A percentile compares a stretch with the other conserved stretches of the same genome.
Evolutionary conservation across 2,888 invertebrate genomes (phyloP).

Genomic region (Ormyrus pomaceus): DNA sequence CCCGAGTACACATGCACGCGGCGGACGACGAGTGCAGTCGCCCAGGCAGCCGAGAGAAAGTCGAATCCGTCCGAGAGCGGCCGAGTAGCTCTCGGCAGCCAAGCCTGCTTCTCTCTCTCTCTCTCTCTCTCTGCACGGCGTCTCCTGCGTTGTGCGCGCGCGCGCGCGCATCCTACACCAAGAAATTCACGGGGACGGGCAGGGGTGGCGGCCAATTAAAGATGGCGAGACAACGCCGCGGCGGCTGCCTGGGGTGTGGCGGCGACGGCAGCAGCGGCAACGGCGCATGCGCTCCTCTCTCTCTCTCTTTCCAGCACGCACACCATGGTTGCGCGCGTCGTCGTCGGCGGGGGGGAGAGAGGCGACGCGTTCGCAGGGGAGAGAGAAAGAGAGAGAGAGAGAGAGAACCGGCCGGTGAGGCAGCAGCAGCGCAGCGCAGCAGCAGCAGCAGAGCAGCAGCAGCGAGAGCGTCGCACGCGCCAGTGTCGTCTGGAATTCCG

Average conservation of each 20-base stretch:
- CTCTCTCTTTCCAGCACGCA: too few species aligned
- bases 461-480: constrained; percentile 34
- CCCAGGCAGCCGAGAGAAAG: too few species aligned
- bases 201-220: constrained; percentile 68
- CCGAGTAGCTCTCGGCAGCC: neutral
- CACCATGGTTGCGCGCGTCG: too few species aligned
- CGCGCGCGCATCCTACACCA: neutral
- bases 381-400: neutral
- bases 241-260: constrained; percentile 69
- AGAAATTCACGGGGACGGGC: constrained; percentile 11
- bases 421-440: neutral
- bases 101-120: neutral
- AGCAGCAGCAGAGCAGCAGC: neutral
- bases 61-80: neutral
- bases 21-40: neutral
- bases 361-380: neutral
- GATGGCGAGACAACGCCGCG: constrained; percentile 61
- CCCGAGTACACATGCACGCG: neutral
- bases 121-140: neutral
- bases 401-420: constrained; percentile 42
- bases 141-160: neutral
- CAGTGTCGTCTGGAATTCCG: constrained; percentile 55
- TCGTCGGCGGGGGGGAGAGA: neutral
- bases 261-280: constrained; percentile 56
- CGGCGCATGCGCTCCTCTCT: constrained; percentile 55